These are phyloP conservation scores for Leptinotarsa tumamoca DNA, from an alignment of 2,888 invertebrate genomes.

Conservation along the genomic window DNA sequence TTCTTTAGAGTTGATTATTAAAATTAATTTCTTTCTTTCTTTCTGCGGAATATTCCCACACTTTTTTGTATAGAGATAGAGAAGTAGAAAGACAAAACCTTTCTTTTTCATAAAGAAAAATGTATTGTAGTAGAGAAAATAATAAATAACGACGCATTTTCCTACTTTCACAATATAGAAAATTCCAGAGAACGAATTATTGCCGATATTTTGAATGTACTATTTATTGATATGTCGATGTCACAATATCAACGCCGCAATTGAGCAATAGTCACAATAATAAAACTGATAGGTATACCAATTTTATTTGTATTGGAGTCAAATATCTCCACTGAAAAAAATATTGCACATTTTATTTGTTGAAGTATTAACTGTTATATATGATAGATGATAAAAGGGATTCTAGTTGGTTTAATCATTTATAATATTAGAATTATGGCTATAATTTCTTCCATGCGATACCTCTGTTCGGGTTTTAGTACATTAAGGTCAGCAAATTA, in stretches of 20 bases:
- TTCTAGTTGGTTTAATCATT: neutral
- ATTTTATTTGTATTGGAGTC: neutral
- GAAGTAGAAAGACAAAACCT: too few relatives aligned
- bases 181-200: too few relatives aligned
- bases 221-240: too few relatives aligned
- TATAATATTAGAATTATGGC: neutral
- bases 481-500: neutral
- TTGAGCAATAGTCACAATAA: neutral
- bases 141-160: too few relatives aligned
- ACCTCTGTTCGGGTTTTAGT: neutral
- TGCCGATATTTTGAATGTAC: too few relatives aligned
- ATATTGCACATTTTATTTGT: neutral
- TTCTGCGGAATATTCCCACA: too few relatives aligned
- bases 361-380: neutral
- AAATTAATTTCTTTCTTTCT: too few relatives aligned
- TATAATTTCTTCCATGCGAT: neutral
- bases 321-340: neutral
- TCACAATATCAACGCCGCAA: neutral
- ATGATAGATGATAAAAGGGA: neutral
- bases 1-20: too few relatives aligned
- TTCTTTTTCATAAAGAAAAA: too few relatives aligned
- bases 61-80: too few relatives aligned
- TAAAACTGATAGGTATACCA: neutral
- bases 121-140: too few relatives aligned
- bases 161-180: too few relatives aligned